Conservation (phyloP, 2,888 invertebrate genomes). For the Anoplius nigerrimus region DNA sequence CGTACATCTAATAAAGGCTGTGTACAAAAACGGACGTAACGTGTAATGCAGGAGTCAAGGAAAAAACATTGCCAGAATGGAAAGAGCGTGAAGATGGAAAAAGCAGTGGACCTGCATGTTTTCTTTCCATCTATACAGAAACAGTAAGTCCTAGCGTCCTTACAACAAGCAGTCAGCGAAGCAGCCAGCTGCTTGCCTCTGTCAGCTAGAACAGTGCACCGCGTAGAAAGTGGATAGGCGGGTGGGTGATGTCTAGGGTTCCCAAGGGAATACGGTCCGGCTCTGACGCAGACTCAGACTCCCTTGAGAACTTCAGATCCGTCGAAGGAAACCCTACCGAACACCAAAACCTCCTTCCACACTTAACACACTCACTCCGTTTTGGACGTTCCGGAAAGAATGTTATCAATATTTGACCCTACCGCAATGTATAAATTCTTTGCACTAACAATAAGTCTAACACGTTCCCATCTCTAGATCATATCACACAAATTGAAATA, state of each 20-base stretch:
- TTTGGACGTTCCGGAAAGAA: too few relatives aligned
- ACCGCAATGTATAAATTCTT: too few relatives aligned
- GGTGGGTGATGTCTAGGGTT: constrained; percentile 51
- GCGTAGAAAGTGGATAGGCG: constrained; percentile 5
- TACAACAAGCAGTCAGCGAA: constrained; percentile 58
- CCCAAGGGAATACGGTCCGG: constrained; percentile 63
- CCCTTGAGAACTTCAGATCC: constrained; percentile 56
- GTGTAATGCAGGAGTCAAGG: too few relatives aligned
- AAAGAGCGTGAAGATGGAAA: neutral
- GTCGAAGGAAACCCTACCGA: too few relatives aligned
- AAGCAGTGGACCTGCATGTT: constrained; percentile 55
- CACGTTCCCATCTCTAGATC: too few relatives aligned
- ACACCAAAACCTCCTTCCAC: too few relatives aligned
- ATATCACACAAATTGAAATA: too few relatives aligned
- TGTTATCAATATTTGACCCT: too few relatives aligned
- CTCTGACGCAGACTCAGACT: constrained; percentile 71
- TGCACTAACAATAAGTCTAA: too few relatives aligned
- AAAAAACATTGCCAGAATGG: constrained; percentile 40
- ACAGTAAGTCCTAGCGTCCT: constrained; percentile 66
- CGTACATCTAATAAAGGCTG: too few relatives aligned
- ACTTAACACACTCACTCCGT: too few relatives aligned
- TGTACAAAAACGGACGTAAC: too few relatives aligned
- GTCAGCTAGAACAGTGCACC: neutral
- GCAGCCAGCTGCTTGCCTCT: constrained; percentile 30
- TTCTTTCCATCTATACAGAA: constrained; percentile 43